Conservation (phyloP, 1,140 invertebrate genomes). For the Anoplolepis gracilipes region DNA sequence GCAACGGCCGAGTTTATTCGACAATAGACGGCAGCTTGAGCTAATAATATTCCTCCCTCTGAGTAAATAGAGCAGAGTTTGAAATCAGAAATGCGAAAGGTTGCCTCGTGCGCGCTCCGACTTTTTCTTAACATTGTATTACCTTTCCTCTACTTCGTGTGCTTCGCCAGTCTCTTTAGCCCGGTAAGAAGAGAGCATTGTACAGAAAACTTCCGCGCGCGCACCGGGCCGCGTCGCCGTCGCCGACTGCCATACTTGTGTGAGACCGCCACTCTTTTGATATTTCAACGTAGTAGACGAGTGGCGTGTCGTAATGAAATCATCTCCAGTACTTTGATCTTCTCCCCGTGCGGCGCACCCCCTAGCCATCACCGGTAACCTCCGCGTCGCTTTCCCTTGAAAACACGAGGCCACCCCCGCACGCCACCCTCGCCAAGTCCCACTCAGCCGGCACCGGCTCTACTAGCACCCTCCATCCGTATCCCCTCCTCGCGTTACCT, state of each 20-base stretch:
- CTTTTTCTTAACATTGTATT: constrained; percentile 63
- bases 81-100: constrained; percentile 65
- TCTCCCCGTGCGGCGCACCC: constrained; percentile 75
- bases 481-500: constrained; percentile 4
- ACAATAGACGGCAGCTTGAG: constrained; percentile 82
- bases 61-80: constrained; percentile 60
- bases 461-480: constrained; percentile 1
- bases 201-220: constrained; percentile 73
- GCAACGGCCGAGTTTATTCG: constrained; percentile 75
- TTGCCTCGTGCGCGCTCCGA: constrained; percentile 59
- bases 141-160: constrained; percentile 38
- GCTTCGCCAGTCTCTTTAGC: constrained; percentile 61
- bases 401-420: constrained; percentile 65
- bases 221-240: constrained; percentile 48
- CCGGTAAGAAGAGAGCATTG: constrained; percentile 76
- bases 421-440: constrained; percentile 51
- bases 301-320: constrained; percentile 85
- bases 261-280: constrained; percentile 82
- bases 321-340: constrained; percentile 85
- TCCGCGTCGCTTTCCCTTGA: constrained; percentile 72
- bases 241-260: constrained; percentile 72
- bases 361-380: constrained; percentile 67
- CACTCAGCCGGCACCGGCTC: constrained; percentile 18
- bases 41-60: constrained; percentile 83
- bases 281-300: constrained; percentile 84